Conservation (phyloP, 2,888 invertebrate genomes). For the Spodoptera exigua region DNA sequence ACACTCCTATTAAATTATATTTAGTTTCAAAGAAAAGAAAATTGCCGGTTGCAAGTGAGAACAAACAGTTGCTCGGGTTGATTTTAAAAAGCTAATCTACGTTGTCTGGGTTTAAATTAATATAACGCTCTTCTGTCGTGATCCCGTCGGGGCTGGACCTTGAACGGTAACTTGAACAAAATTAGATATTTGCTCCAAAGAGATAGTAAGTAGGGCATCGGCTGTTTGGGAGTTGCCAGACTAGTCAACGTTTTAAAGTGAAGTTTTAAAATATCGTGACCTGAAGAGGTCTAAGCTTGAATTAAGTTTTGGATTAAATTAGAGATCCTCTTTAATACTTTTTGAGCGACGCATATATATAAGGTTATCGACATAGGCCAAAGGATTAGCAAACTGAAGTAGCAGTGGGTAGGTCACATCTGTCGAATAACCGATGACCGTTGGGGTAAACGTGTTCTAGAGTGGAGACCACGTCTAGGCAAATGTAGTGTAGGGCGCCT, state of each 20-base stretch:
- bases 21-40: slow-evolving; percentile 27
- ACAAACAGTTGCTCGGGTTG: neutral
- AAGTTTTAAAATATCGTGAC: neutral
- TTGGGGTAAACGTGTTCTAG: no score
- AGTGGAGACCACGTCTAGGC: no score
- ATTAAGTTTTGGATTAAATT: neutral
- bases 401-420: no score
- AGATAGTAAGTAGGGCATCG: no score
- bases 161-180: slow-evolving; percentile 2
- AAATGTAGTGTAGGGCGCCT: no score
- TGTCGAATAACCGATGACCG: no score
- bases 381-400: no score
- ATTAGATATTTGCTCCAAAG: slow-evolving; percentile 7
- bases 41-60: neutral
- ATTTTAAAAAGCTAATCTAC: neutral
- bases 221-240: neutral
- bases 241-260: slow-evolving; percentile 7
- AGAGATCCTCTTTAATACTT: no score
- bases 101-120: slow-evolving; percentile 9
- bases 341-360: no score
- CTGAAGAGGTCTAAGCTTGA: slow-evolving; percentile 12
- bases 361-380: no score
- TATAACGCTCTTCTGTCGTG: neutral
- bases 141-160: slow-evolving; percentile 2
- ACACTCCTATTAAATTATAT: slow-evolving; percentile 19